These are phyloP conservation scores for Arctia plantaginis DNA, from an alignment of 2,888 invertebrate genomes.

Conservation along the genomic window DNA sequence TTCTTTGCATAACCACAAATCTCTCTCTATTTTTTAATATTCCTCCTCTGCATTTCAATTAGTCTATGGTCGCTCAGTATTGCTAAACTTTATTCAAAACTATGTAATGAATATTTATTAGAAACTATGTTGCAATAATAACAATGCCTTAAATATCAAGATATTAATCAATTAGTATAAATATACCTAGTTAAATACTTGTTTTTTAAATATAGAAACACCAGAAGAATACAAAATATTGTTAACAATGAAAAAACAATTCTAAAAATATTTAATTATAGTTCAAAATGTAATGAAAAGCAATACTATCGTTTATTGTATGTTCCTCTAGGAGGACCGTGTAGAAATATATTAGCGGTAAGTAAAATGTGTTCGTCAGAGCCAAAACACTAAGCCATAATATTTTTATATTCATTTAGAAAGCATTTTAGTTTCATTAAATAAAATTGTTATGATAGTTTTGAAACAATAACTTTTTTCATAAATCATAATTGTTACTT, in stretches of 20 bases:
- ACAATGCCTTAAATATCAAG: slow-evolving; percentile 22
- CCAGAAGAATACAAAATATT: slow-evolving; percentile 10
- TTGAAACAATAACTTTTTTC: slow-evolving; percentile 23
- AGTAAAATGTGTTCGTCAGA: slow-evolving; percentile 43
- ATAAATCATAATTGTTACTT: slow-evolving; percentile 44
- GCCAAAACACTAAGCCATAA: slow-evolving; percentile 47
- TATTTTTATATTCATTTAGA: slow-evolving; percentile 39
- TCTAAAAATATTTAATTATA: slow-evolving; percentile 2
- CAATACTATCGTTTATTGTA: slow-evolving; percentile 16
- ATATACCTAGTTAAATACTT: slow-evolving; percentile 12
- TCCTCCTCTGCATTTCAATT: background rate
- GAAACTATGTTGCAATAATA: slow-evolving; percentile 16
- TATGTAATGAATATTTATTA: slow-evolving; percentile 1
- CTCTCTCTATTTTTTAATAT: slow-evolving; percentile 4
- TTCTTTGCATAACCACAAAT: too few species aligned
- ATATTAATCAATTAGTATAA: slow-evolving; percentile 18
- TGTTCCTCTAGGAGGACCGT: slow-evolving; percentile 1
- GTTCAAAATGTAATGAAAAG: slow-evolving; percentile 18
- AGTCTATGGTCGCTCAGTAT: background rate
- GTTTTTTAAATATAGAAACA: slow-evolving; percentile 9
- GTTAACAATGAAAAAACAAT: background rate
- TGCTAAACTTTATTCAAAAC: slow-evolving; percentile 12
- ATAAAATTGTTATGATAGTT: slow-evolving; percentile 28
- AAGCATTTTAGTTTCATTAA: slow-evolving; percentile 35
- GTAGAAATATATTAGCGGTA: slow-evolving; percentile 28